Percentiles rank a stretch among this genome's conserved stretches.
Evolutionary conservation across 2,113 vertebrate genomes (phyloP).

Genomic region (Solea senegalensis): DNA sequence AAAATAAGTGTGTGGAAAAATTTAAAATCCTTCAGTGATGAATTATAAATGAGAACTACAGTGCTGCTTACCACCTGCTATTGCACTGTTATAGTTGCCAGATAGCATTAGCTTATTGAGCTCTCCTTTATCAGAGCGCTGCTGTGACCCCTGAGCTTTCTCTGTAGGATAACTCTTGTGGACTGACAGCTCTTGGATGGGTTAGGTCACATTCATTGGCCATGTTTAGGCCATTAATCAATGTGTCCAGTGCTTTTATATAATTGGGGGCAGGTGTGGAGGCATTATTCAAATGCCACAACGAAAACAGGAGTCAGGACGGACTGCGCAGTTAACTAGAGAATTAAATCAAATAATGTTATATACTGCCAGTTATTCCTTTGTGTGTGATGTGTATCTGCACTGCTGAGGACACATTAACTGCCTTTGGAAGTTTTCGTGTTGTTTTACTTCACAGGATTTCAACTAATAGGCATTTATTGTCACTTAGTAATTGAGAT

Average conservation of each 20-base stretch:
- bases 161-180: constrained; percentile 45
- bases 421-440: too few relatives aligned
- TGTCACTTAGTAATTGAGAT: too few relatives aligned
- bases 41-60: constrained; percentile 25
- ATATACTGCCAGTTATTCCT: too few relatives aligned
- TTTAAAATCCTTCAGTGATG: constrained; percentile 28
- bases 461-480: too few relatives aligned
- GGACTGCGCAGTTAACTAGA: not conserved
- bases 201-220: constrained; percentile 39
- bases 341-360: not conserved
- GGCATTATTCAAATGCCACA: constrained; percentile 43
- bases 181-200: constrained; percentile 47
- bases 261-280: constrained; percentile 57
- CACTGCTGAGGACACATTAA: too few relatives aligned
- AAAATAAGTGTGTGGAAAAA: too few relatives aligned
- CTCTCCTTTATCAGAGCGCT: constrained; percentile 40
- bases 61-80: constrained; percentile 26
- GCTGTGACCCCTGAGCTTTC: constrained; percentile 26
- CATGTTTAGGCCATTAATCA: constrained; percentile 52
- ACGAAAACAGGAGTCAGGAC: constrained; percentile 19
- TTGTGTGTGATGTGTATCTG: too few relatives aligned
- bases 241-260: constrained; percentile 57
- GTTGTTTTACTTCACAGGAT: too few relatives aligned
- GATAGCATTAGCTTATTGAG: constrained; percentile 67
- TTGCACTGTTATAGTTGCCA: constrained; percentile 44